Base-by-base conservation (phyloP, 2,113 vertebrate genomes). In the Cyphomyrus plagiostoma region DNA sequence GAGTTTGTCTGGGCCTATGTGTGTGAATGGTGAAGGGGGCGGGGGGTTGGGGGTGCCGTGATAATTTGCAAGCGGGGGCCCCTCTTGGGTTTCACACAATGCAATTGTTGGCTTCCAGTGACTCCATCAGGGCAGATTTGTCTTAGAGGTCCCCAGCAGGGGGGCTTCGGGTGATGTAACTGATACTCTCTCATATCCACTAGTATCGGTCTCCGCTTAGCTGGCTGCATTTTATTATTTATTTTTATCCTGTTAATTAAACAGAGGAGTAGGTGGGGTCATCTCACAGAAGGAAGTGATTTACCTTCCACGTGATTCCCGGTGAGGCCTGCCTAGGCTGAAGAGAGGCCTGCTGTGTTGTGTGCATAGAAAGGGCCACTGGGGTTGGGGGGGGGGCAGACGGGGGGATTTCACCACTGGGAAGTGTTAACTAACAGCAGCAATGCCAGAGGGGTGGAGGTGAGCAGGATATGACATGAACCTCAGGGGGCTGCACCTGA, bases 121-220 rank as follows among this genome's bases (percentile, higher is more conserved):
- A 92, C 92, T 96, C 95, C 93, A 92, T 94, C 58, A 77, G 70
- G 50, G 70, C 70, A 49, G 49, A 80, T 91, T 89, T 86, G 88
- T 90, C 92, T 89, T 88, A 91, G 91, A 90, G 90, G 91, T 94
- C 93, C 93, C 10, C 9, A 26, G 26, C 9, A 30, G n/a, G 92
- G 93, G 94, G 93, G 92, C 93, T 93, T 94, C 92, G 94, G 93
- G 94, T 94, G 95, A 94, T 95, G 95, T 95, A 95, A 95, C 94
- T 94, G 94, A 95, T 95, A 95, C 91, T 91, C 92, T 93, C 92
- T 94, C 95, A 94, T 95, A 93, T 95, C 94, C 94, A 94, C 94
- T 93, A 93, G 90, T 90, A 92, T 93, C 92, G 91, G 92, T 94
- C 93, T 92, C 94, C 94, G 93, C 77, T 92, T 94, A 93, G 30